phyloP scores from a whole-genome alignment of 2,888 invertebrate species.

The Ophion ellenae region DNA sequence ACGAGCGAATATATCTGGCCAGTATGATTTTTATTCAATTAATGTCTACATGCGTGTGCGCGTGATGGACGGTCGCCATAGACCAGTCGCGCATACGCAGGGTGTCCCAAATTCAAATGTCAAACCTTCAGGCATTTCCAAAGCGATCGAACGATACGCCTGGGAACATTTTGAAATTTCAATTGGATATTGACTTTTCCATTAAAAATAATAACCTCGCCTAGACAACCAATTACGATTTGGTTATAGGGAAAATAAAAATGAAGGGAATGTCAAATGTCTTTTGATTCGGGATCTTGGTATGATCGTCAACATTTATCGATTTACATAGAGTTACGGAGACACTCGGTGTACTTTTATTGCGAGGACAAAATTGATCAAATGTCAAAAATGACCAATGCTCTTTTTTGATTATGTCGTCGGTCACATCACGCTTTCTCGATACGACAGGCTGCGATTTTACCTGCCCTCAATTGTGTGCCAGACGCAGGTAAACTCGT shows the following conservation, averaged over 20 bases:
- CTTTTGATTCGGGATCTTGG: too few species aligned
- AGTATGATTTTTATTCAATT: conserved; percentile 53
- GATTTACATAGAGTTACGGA: too few species aligned
- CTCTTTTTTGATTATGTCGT: neutral
- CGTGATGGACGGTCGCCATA: conserved; percentile 21
- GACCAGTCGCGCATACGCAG: neutral
- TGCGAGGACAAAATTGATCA: neutral
- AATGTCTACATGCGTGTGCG: conserved; percentile 32
- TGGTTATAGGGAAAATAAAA: too few species aligned
- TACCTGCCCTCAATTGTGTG: conserved; percentile 7
- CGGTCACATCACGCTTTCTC: neutral
- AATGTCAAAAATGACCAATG: neutral
- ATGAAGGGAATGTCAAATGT: too few species aligned
- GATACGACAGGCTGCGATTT: conserved; percentile 4
- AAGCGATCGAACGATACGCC: neutral
- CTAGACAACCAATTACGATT: too few species aligned
- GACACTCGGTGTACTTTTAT: too few species aligned
- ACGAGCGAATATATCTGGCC: conserved; percentile 38
- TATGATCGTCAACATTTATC: too few species aligned
- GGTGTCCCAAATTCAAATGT: neutral
- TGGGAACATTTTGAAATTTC: too few species aligned
- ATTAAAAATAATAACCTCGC: too few species aligned
- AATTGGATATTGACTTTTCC: too few species aligned
- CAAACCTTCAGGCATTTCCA: neutral
- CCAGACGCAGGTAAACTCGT: conserved; percentile 11